Percentiles rank a stretch among this genome's conserved stretches.
Conservation (phyloP, 2,113 vertebrate genomes). For the Ia io region DNA sequence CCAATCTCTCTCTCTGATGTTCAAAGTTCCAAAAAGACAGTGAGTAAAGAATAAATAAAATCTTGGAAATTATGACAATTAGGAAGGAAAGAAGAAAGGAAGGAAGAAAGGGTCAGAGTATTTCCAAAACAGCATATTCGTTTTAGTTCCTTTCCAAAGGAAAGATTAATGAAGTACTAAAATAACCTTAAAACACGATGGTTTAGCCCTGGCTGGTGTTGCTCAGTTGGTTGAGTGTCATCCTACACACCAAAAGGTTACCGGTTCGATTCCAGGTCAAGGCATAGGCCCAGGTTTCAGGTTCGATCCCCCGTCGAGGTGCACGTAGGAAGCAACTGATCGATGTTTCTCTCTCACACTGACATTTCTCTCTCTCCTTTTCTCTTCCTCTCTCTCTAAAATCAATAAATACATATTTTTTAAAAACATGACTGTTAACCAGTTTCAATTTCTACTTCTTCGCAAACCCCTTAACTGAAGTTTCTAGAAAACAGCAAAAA, state of each 20-base stretch:
- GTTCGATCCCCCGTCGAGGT: no score
- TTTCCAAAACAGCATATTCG: constrained; percentile 4
- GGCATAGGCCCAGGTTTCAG: no score
- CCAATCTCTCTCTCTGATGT: neutral
- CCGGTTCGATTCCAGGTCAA: no score
- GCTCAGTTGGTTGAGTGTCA: no score
- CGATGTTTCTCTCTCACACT: no score
- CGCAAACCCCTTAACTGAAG: neutral
- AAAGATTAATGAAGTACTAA: constrained; percentile 36
- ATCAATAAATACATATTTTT: no score
- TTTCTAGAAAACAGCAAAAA: neutral
- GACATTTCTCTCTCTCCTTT: no score
- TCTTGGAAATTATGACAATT: neutral
- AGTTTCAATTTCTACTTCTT: neutral
- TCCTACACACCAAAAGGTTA: no score
- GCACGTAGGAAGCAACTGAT: no score
- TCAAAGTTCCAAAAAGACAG: neutral
- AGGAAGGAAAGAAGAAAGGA: neutral
- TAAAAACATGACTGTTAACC: neutral
- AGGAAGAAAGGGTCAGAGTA: neutral
- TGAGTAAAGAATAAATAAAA: constrained; percentile 2
- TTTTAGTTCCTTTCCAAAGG: constrained; percentile 45
- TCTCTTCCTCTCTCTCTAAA: no score
- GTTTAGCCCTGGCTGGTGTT: neutral
- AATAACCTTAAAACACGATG: neutral